Base-by-base conservation (phyloP, 1,140 invertebrate genomes). In the Pseudachorutes palmiensis region DNA sequence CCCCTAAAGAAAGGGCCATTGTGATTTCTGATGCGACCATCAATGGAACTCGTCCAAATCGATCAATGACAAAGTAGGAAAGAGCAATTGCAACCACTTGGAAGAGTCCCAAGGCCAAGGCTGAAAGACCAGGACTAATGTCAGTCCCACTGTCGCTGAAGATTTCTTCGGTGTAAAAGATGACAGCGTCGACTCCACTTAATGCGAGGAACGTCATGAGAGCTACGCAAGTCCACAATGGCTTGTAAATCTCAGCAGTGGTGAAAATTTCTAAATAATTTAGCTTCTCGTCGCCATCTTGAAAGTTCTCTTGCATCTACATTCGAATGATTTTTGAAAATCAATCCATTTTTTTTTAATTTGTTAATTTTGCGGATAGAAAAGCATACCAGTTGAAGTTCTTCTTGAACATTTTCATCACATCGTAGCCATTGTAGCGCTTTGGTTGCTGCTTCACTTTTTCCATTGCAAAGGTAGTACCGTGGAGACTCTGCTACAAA, bases 41-140 rank as follows among this genome's bases (percentile, higher is more conserved):
- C 0, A 93, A 78, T 33, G 88, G 80, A 57, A 85, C 81, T 68
- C 90, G 81, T 19, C 91, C 91, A 2, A 87, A 79, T 73, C 80
- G 85, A 75, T 93, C 91, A 66, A 92, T 86, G n/a, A 91, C 78
- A 41, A 88, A 72, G 45, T 84, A 83, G 9, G 88, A 85, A 0
- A 84, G 70, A 67, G 87, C 83, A 0, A 87, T 88, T 0, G 86
- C 84, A 5, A 85, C 74, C 0, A 77, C 80, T 69, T 81, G 80
- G 26, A 82, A 77, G 16, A 71, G 72, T 16, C 79, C 80, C 51
- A 82, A 73, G 36, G 81, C 74, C 31, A 81, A 77, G 19, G 80
- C 69, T 2, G 70, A 41, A 16, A 73, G 30, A 60, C 67, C 69
- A 2, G 74, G 66, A 32, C 77, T 66, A 0, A 80, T 41, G 3